Percentiles rank a stretch among this genome's conserved stretches.
phyloP scores from a whole-genome alignment of 2,888 invertebrate genomes.

The Drosophila imparisetae region DNA sequence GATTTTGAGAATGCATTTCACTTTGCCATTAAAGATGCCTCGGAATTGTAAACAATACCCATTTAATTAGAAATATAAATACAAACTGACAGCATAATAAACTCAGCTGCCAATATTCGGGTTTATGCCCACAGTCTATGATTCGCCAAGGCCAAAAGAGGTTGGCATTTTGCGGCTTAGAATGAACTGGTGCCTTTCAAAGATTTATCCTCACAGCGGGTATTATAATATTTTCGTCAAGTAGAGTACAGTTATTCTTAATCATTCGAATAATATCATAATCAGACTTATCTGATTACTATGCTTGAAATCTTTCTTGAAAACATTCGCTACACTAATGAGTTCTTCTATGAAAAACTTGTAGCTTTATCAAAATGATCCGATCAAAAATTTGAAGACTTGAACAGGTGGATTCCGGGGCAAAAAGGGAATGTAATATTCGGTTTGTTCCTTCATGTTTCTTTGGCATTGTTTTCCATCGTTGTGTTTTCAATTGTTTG shows the following conservation, averaged over 20 bases:
- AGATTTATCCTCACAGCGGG: not conserved
- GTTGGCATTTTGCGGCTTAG: slow-evolving; percentile 31
- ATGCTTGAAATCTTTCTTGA: not conserved
- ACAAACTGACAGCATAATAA: slow-evolving; percentile 1
- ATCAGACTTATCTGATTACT: not conserved
- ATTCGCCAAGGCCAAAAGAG: slow-evolving; percentile 33
- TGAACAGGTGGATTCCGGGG: not conserved
- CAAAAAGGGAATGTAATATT: not conserved
- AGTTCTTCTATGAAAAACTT: not conserved
- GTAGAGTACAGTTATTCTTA: not conserved
- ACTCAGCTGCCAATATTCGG: slow-evolving; percentile 22
- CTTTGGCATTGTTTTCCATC: not conserved
- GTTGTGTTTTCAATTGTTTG: slow-evolving; percentile 42
- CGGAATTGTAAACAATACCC: slow-evolving; percentile 23
- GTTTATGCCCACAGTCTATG: slow-evolving; percentile 15
- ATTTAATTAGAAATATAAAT: slow-evolving; percentile 16
- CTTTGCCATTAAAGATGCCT: slow-evolving; percentile 9
- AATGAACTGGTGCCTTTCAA: slow-evolving; percentile 17
- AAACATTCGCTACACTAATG: not conserved
- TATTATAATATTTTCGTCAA: slow-evolving; percentile 7
- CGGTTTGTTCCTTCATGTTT: not conserved
- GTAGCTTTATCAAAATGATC: not conserved
- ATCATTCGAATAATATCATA: not conserved
- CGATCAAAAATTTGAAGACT: not conserved
- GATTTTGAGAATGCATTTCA: slow-evolving; percentile 6